phyloP scores from a whole-genome alignment of 2,888 invertebrate genomes.

The Mimas tiliae region DNA sequence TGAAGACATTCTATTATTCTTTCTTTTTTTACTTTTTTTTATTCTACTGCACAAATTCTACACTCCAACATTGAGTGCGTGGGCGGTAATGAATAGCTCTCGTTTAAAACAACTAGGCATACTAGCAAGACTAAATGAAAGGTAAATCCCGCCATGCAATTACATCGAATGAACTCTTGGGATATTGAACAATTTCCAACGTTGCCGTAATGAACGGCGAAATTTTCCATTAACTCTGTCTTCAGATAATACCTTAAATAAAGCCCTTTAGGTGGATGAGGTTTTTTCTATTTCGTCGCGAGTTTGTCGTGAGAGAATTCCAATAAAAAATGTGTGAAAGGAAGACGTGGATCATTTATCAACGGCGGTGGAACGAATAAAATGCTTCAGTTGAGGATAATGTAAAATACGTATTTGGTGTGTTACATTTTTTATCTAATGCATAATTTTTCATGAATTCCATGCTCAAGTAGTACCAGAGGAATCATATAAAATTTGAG shows the following conservation, averaged over 20 bases:
- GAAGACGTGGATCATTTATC: constrained; percentile 8
- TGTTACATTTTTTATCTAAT: not conserved
- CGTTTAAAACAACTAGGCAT: constrained; percentile 28
- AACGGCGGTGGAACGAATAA: not conserved
- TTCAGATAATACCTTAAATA: constrained; percentile 15
- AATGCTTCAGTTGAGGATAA: not conserved
- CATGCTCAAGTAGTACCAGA: too few relatives aligned
- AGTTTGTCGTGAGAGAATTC: constrained; percentile 6
- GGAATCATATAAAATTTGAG: too few relatives aligned
- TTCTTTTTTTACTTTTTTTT: too few relatives aligned
- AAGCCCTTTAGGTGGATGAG: constrained; percentile 2
- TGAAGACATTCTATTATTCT: too few relatives aligned
- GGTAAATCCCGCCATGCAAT: constrained; percentile 43
- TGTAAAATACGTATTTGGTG: not conserved
- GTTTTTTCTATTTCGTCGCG: constrained; percentile 8
- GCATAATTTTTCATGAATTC: not conserved
- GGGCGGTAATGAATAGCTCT: too few relatives aligned
- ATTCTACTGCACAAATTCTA: too few relatives aligned
- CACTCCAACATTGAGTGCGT: too few relatives aligned
- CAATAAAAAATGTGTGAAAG: constrained; percentile 13
- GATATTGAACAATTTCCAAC: constrained; percentile 39
- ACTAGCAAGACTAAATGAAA: constrained; percentile 44
- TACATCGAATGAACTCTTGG: constrained; percentile 35
- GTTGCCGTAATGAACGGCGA: not conserved
- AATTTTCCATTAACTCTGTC: constrained; percentile 14